Evolutionary conservation across 1,140 invertebrate genomes (phyloP), one percentile per base, ranked within the genome.

Genomic region (Apocrypta bakeri): DNA sequence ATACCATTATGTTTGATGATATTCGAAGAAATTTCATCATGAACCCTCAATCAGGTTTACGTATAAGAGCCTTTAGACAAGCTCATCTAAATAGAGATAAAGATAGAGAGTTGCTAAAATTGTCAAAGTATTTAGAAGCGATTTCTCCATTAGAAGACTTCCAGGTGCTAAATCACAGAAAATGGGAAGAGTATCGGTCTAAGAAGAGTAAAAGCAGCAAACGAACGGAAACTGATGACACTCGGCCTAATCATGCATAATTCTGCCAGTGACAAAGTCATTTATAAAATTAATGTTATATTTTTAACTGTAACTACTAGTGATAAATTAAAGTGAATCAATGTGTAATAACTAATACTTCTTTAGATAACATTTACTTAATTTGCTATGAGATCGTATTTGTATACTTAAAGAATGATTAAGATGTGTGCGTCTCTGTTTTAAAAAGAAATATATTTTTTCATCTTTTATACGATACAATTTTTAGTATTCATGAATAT

Each of bases 1-100:
- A 99, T 88, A 99, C 98, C 0, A 98, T 99, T 84, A 99, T 99
- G 98, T 97, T 99, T 88, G 98, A 99, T 89, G 98, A 99, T 89
- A 96, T 99, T n/a, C 93, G 98, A 79, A 93, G 98, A 85, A 99
- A 99, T 92, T 99, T 99, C 87, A 95, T 99, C 21, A 99, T 99
- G 98, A 99, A 99, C 92, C 98, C 98, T 21, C 96, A 97, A 86
- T 98, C 96, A 84, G 98, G 98, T 7, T 91, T 99, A 1, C 95
- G 96, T 90, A 99, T 99, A 88, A 93, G 95, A 88, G 95, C 98
- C 0, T 99, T 98, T 90, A 94, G 95, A 8, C 95, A 98, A 88
- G 98, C 98, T 0, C 97, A 99, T 88, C 90, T 96, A 11, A 98
- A 98, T 90, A 94, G 98, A 82, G 92, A 94, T 27, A 96, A 94